Evolutionary conservation across 2,888 invertebrate species (phyloP).

Genomic region (Tetanocera ferruginea): DNA sequence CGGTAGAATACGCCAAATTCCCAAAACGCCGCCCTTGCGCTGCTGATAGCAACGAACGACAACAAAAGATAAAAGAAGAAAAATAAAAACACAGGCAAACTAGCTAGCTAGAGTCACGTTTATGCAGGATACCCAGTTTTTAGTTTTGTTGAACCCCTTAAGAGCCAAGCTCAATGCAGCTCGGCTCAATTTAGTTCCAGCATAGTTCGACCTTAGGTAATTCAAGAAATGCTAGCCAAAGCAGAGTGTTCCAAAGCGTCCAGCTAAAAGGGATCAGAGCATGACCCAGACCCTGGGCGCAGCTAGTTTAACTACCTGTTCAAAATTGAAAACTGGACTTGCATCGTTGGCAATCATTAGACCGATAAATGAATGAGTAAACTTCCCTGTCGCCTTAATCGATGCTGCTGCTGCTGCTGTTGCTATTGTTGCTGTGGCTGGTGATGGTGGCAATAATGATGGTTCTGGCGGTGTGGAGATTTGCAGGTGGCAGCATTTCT

Average conservation of each 20-base stretch:
- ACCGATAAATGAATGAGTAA: slow-evolving; percentile 59
- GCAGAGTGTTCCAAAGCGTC: neutral
- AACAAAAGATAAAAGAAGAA: neutral
- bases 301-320: slow-evolving; percentile 12
- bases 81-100: neutral
- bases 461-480: neutral
- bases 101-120: slow-evolving; percentile 24
- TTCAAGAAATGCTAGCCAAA: neutral
- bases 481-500: neutral
- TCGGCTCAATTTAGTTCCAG: too few species aligned
- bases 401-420: neutral
- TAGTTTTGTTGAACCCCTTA: neutral
- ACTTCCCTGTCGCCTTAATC: slow-evolving; percentile 49
- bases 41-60: neutral
- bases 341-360: slow-evolving; percentile 58
- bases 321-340: slow-evolving; percentile 38
- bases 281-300: neutral
- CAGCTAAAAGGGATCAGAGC: neutral
- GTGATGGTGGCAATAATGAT: neutral
- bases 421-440: neutral
- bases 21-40: slow-evolving; percentile 2
- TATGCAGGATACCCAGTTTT: neutral
- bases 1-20: neutral
- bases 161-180: too few species aligned
- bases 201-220: too few species aligned